Percentiles rank a stretch among this genome's conserved stretches.
phyloP scores from a whole-genome alignment of 2,113 vertebrate species.

The Colinus virginianus region DNA sequence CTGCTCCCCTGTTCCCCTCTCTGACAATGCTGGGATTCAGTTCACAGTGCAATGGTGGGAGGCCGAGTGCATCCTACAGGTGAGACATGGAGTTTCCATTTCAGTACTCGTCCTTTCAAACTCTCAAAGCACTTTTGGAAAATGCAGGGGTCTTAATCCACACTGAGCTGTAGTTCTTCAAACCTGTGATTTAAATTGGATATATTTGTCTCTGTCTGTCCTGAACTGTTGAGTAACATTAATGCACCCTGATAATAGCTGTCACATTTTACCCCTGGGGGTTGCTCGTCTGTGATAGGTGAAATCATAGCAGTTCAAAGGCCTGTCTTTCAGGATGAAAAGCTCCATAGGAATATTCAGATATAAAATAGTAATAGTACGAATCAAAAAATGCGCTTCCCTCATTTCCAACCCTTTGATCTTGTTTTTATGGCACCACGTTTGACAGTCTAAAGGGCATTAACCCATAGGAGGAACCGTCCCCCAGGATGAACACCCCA shows the following conservation, averaged over 20 bases:
- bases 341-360: slow-evolving; percentile 62
- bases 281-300: slow-evolving; percentile 61
- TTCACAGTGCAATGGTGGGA: background rate
- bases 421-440: slow-evolving; percentile 51
- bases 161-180: slow-evolving; percentile 51
- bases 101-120: slow-evolving; percentile 30
- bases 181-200: slow-evolving; percentile 52
- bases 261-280: slow-evolving; percentile 59
- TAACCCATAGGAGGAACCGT: slow-evolving; percentile 42
- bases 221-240: slow-evolving; percentile 59
- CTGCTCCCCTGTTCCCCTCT: background rate
- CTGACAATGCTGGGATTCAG: background rate
- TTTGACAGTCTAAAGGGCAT: slow-evolving; percentile 66
- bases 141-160: slow-evolving; percentile 53
- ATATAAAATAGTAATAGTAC: slow-evolving; percentile 71
- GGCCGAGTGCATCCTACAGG: background rate
- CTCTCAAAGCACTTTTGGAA: slow-evolving; percentile 45
- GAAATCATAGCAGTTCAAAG: slow-evolving; percentile 69
- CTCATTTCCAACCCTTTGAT: slow-evolving; percentile 59
- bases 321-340: slow-evolving; percentile 62
- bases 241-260: slow-evolving; percentile 67
- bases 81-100: background rate
- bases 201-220: slow-evolving; percentile 68
- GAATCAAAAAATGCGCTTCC: slow-evolving; percentile 59
- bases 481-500: slow-evolving; percentile 1